Conservation (phyloP, 2,113 vertebrate genomes). For the Geothlypis trichas region DNA sequence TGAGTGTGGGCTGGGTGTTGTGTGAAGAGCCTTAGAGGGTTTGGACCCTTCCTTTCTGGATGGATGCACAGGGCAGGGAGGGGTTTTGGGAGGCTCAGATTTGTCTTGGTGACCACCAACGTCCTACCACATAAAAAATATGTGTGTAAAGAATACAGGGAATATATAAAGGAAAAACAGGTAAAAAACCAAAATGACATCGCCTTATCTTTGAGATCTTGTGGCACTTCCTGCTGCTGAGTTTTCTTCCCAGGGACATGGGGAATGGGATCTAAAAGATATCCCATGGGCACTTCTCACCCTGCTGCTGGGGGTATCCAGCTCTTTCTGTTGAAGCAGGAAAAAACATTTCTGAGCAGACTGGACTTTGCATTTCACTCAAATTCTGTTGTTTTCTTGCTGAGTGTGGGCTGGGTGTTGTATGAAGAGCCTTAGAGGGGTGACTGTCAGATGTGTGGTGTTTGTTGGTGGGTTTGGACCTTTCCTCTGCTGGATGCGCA, state of each 20-base stretch:
- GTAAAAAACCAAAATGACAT: not conserved
- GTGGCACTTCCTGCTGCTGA: fast-evolving
- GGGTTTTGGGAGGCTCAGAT: not conserved
- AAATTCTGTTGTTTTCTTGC: not conserved
- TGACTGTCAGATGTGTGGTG: too few relatives aligned
- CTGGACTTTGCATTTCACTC: not conserved
- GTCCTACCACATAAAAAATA: not conserved
- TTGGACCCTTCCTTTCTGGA: not conserved
- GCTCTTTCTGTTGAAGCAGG: not conserved
- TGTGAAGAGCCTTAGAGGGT: not conserved
- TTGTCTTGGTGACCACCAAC: not conserved
- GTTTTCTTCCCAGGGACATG: not conserved
- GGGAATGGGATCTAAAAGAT: not conserved
- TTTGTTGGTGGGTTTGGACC: not conserved
- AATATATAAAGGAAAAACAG: not conserved
- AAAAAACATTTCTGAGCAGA: not conserved
- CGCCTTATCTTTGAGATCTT: not conserved
- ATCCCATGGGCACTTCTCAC: not conserved
- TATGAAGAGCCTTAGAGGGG: not conserved
- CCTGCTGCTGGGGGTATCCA: not conserved
- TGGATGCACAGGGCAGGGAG: not conserved
- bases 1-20: not conserved
- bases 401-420: not conserved
- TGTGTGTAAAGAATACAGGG: not conserved
- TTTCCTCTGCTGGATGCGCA: not conserved